phyloP scores from a whole-genome alignment of 1,140 invertebrate species.

The Halictus rubicundus region DNA sequence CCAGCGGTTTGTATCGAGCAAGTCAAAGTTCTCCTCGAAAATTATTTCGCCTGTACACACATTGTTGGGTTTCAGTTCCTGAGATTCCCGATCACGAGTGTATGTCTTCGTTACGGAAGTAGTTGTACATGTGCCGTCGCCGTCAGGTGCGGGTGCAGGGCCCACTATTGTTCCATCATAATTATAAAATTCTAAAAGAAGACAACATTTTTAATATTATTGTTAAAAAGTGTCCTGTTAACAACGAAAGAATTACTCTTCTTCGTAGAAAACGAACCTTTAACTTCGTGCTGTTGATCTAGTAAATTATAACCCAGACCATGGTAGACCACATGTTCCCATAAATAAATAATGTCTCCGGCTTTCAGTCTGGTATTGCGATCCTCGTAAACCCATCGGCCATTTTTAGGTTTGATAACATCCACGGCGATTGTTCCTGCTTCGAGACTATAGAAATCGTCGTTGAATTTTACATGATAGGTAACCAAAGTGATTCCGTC shows the following conservation, averaged over 20 bases:
- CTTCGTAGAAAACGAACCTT: slow-evolving; percentile 57
- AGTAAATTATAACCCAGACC: slow-evolving; percentile 80
- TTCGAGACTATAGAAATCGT: slow-evolving; percentile 86
- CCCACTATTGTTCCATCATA: slow-evolving; percentile 46
- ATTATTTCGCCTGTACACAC: slow-evolving; percentile 66
- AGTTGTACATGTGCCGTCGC: slow-evolving; percentile 33
- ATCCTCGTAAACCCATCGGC: slow-evolving; percentile 86
- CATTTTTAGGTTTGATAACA: slow-evolving; percentile 84
- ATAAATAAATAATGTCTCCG: slow-evolving; percentile 87
- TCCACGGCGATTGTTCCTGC: slow-evolving; percentile 86
- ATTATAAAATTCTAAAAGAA: slow-evolving; percentile 67
- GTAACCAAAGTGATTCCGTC: slow-evolving; percentile 87
- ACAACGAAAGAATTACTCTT: neutral
- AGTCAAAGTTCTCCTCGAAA: slow-evolving; percentile 71
- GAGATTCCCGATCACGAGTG: slow-evolving; percentile 6
- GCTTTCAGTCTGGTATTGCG: slow-evolving; percentile 82
- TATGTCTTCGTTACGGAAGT: slow-evolving; percentile 63
- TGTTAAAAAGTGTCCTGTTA: too few relatives aligned
- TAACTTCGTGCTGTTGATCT: slow-evolving; percentile 72
- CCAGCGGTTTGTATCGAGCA: slow-evolving; percentile 63
- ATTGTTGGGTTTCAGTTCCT: slow-evolving; percentile 7
- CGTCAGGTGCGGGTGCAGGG: neutral
- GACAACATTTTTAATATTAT: too few relatives aligned
- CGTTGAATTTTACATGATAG: slow-evolving; percentile 88
- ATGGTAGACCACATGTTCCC: slow-evolving; percentile 87